Base-by-base conservation (phyloP, 2,113 vertebrate genomes). In the Rhegmatorhina hoffmannsi region DNA sequence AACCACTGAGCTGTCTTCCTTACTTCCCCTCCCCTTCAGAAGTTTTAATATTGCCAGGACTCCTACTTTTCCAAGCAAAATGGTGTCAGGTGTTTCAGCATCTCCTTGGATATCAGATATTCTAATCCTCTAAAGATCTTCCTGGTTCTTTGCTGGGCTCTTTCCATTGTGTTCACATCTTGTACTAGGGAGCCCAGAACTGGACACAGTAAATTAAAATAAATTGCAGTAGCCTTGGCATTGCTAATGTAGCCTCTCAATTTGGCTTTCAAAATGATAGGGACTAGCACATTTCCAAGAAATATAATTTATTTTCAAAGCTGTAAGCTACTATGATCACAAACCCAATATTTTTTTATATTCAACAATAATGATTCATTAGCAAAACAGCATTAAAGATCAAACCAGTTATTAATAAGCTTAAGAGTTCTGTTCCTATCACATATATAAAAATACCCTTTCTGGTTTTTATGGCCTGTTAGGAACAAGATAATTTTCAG, bases 381-480 rank as follows among this genome's bases (percentile, higher is more conserved):
- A 84, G 66, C 8, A 74, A 78, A 92, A 84, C 10, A 38, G 4
- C 20, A 88, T 50, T 87, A 83, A 31, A 76, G 7, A 46, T 49
- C 21, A 29, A 47, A 86, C 18, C 1, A 33, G 20, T 49, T 86
- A 74, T 43, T 59, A 75, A 31, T 29, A 78, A 44, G 21, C 46
- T 34, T 40, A 34, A 70, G 62, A 76, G 17, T 52, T 67, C 46
- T 83, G 9, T n/a, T 81, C 12, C 26, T 17, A 55, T 28, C 16
- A 67, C 13, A 80, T 11, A 50, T 0, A 7, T 38, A 2, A 68
- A 72, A 78, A 55, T 21, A 9, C 2, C 0, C 2, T 23, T 87
- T 55, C 44, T 34, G 1, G 2, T 26, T 79, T 50, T 86, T 83
- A 63, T 28, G 46, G 25, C 2, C 6, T 55, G 9, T 20, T 76